Evolutionary conservation across 2,113 vertebrate species (phyloP).

Genomic region (Glaucidium brasilianum): DNA sequence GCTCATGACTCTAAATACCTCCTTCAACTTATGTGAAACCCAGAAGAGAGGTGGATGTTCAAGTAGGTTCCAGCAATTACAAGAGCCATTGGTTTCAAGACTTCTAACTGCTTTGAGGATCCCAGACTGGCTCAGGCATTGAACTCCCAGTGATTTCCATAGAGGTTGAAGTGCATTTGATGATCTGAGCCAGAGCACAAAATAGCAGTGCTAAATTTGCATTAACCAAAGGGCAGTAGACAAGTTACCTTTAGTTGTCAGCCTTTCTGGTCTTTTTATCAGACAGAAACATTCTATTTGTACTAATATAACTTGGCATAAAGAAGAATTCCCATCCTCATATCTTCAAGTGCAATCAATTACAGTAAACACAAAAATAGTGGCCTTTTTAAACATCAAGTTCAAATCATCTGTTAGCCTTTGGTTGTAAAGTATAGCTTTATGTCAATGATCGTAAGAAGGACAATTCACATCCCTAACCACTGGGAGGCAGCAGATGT

Average conservation of each 20-base stretch:
- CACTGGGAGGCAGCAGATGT: slow-evolving; percentile 57
- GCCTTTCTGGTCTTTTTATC: background rate
- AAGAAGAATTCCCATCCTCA: background rate
- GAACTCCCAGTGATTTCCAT: background rate
- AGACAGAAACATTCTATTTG: background rate
- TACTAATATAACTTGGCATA: background rate
- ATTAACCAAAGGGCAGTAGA: background rate
- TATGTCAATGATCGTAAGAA: background rate
- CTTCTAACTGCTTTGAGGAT: background rate
- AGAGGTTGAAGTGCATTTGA: background rate
- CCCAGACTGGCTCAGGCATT: background rate
- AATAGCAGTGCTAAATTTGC: background rate
- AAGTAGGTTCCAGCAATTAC: background rate
- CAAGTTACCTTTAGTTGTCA: background rate
- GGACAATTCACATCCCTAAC: slow-evolving; percentile 6
- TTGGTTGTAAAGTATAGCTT: background rate
- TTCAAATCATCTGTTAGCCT: background rate
- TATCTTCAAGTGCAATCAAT: background rate
- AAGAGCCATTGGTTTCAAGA: background rate
- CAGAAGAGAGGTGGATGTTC: background rate
- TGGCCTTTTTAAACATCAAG: background rate
- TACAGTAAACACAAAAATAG: background rate
- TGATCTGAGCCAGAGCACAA: background rate
- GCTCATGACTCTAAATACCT: background rate
- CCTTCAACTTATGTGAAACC: background rate